Base-by-base conservation (phyloP, 2,888 invertebrate species). In the Nomada ferruginata region DNA sequence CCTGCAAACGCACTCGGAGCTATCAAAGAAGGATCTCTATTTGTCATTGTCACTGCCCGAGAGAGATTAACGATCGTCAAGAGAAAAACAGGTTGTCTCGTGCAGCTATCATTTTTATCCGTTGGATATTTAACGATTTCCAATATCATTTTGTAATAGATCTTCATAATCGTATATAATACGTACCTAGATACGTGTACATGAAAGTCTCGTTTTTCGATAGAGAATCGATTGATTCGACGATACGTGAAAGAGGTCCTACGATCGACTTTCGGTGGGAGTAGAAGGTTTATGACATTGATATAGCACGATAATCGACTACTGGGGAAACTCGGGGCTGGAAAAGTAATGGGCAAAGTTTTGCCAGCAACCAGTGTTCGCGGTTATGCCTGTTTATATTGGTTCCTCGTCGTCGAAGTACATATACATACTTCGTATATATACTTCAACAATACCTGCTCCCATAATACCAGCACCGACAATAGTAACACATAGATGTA, bases 31-130 rank as follows among this genome's bases (percentile, higher is more conserved):
- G 72, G 64, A 74, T 81, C 81, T 78, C 84, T 84, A 84, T 84
- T 84, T 84, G 84, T 84, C 84, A 84, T 84, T 84, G 84, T 84
- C 84, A 57, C 64, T 26, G 53, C 18, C 50, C 63, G 84, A 84
- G 81, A 73, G 84, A 84, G 84, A 84, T 84, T 84, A 84, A 84
- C 81, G 84, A 84, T 57, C 73, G 71, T 29, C 64, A 2, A 20
- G 70, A 66, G 53, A 83, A 66, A 76, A 76, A 64, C 69, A 59
- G 18, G 42, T 36, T 66, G 75, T 78, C 80, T 59, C 26, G n/a
- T 66, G 70, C 83, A 79, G 72, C 70, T 29, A 36, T n/a, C 18
- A n/a, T 61, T 73, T 64, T 60, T 55, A 36, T 26, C 47, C 13
- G 18, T 5, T 15, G 60, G 68, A 64, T 68, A 69, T 70, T 83